These are phyloP conservation scores for Otolemur crassicaudatus DNA, from an alignment of 2,797 vertebrate species.

Conservation along the genomic window DNA sequence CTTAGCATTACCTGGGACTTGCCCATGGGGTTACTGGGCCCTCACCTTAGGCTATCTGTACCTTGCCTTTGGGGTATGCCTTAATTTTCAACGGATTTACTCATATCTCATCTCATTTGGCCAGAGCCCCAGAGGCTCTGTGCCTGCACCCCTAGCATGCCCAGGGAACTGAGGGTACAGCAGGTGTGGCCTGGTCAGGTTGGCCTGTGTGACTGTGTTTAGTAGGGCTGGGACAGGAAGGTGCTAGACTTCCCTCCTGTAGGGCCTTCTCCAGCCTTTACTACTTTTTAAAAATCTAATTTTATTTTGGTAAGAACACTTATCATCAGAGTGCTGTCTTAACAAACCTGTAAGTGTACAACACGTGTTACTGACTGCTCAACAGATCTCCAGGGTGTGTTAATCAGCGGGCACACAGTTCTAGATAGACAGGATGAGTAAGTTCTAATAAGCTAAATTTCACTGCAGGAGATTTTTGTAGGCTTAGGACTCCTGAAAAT, in stretches of 20 bases:
- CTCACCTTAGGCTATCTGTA: not conserved
- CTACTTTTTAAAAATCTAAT: not conserved
- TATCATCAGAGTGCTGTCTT: not conserved
- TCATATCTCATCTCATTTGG: not conserved
- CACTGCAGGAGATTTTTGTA: not conserved
- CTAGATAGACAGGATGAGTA: not conserved
- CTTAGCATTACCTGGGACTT: not conserved
- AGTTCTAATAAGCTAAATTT: not conserved
- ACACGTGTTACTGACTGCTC: not conserved
- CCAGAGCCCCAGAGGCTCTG: not conserved
- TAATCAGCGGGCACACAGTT: rapidly evolving
- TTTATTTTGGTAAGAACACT: not conserved
- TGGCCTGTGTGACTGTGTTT: not conserved
- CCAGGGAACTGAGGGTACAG: not conserved
- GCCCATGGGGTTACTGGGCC: not conserved
- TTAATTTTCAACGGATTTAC: not conserved
- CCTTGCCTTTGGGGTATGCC: not conserved
- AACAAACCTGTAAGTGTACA: too few relatives aligned
- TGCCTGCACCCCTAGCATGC: not conserved
- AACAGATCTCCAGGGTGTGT: not conserved
- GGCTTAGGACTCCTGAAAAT: not conserved
- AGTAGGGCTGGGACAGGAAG: not conserved
- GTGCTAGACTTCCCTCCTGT: not conserved
- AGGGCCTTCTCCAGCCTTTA: not conserved
- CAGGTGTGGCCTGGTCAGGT: not conserved